A percentile compares a stretch with the other conserved stretches of the same genome.
phyloP scores from a whole-genome alignment of 2,888 invertebrate genomes.

The Anagyrus pseudococci region DNA sequence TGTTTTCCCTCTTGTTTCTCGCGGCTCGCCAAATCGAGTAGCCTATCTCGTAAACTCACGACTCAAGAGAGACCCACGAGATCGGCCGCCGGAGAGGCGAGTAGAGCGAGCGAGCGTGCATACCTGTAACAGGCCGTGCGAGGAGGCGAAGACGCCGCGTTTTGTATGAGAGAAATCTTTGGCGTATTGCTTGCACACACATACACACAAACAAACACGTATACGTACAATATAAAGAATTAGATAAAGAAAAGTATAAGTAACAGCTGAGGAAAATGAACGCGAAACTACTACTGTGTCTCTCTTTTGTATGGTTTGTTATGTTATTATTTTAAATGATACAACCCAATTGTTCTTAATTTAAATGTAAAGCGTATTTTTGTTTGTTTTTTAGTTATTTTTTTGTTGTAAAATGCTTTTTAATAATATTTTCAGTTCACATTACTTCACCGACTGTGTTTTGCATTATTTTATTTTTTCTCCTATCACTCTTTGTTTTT shows the following conservation, averaged over 20 bases:
- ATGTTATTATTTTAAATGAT: slow-evolving; percentile 61
- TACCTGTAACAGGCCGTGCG: not conserved
- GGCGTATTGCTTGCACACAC: no score
- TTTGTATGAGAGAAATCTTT: no score
- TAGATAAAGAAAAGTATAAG: no score
- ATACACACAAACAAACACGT: no score
- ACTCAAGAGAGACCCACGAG: no score
- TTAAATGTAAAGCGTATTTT: slow-evolving; percentile 63
- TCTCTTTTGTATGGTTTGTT: slow-evolving; percentile 61
- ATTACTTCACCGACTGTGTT: slow-evolving; percentile 55
- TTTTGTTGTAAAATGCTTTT: slow-evolving; percentile 63
- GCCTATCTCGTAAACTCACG: no score
- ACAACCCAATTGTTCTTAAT: slow-evolving; percentile 62
- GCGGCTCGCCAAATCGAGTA: no score
- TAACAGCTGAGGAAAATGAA: slow-evolving; percentile 37
- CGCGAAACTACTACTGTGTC: slow-evolving; percentile 40
- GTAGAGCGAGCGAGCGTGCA: slow-evolving; percentile 1
- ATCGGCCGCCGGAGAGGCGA: slow-evolving; percentile 3
- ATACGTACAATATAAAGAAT: not conserved
- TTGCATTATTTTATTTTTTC: slow-evolving; percentile 39
- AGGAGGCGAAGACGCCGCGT: no score
- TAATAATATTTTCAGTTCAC: slow-evolving; percentile 63
- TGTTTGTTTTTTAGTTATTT: slow-evolving; percentile 63
- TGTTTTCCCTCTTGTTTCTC: slow-evolving; percentile 19
- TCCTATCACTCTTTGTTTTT: slow-evolving; percentile 18